Base-by-base conservation (phyloP, 2,113 vertebrate species). In the Pyxicephalus adspersus region DNA sequence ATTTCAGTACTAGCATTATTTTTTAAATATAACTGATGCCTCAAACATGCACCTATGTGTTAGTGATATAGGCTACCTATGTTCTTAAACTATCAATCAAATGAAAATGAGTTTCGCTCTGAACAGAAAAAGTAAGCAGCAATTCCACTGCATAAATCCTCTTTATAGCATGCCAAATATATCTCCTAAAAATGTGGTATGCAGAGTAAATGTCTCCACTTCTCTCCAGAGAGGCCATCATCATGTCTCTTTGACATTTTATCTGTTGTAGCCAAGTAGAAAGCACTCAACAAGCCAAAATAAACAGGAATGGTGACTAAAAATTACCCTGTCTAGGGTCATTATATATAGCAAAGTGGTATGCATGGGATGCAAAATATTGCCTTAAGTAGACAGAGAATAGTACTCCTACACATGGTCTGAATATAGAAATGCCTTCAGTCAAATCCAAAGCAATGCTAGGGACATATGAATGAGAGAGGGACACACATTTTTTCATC, bases 11-110 rank as follows among this genome's bases (percentile, higher is more conserved):
- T 45, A 60, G 52, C 28, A 72, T 54, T 71, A 72, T 72, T 80
- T 80, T 72, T 80, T 80, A 11, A 45, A 26, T 2, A 18, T 26
- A 72, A 72, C 77, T 63, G 77, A 71, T 71, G 57, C 26, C 66
- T 54, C 31, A 72, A 11, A 61, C 57, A 45, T 51, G 29, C 13
- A 19, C 7, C 9, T 28, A 60, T 45, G 54, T 68, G 74, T 25
- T 26, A n/a, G 65, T 38, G 52, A 79, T 57, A 66, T 34, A 79
- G 13, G 50, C 55, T 31, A 50, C 64, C 31, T 68, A 79, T n/a
- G 19, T 71, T 34, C 23, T 50, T 51, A 28, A 61, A 63, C 67
- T 8, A 71, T 64, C 28, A 81, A 64, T 64, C 55, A 72, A 29
- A 31, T 57, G 26, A 18, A 74, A 23, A 55, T 31, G 71, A 55